These are phyloP conservation scores for Harpagifer antarcticus DNA, from an alignment of 2,797 vertebrate genomes.

Conservation along the genomic window DNA sequence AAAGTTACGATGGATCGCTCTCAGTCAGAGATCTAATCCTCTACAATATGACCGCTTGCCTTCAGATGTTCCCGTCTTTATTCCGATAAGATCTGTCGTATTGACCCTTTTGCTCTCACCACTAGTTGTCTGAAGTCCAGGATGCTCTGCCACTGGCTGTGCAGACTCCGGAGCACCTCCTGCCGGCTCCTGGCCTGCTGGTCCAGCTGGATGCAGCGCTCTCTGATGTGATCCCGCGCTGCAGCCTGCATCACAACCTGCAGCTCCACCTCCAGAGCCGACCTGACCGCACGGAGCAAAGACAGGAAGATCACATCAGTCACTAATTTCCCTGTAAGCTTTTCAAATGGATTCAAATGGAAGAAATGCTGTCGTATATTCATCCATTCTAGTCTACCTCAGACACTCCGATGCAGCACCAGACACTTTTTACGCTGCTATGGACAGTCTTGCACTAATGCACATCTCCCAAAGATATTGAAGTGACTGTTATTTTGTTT, in stretches of 20 bases:
- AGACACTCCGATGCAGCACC: too few relatives aligned
- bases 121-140: slow-evolving; percentile 84
- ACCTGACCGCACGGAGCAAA: slow-evolving; percentile 65
- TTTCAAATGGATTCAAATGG: not conserved
- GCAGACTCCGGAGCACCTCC: slow-evolving; percentile 75
- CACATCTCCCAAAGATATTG: too few relatives aligned
- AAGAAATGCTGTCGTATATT: not conserved
- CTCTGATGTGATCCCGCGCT: slow-evolving; percentile 76
- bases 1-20: too few relatives aligned
- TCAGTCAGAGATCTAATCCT: too few relatives aligned
- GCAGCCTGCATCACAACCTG: slow-evolving; percentile 78
- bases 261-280: slow-evolving; percentile 82
- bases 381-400: too few relatives aligned
- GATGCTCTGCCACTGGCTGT: slow-evolving; percentile 82
- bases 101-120: slow-evolving; percentile 67
- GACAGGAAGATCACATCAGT: not conserved
- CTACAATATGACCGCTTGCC: too few relatives aligned
- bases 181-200: slow-evolving; percentile 72
- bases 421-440: too few relatives aligned
- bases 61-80: too few relatives aligned
- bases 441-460: too few relatives aligned
- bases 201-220: slow-evolving; percentile 75
- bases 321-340: not conserved
- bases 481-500: too few relatives aligned
- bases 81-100: too few relatives aligned